Evolutionary conservation across 2,113 vertebrate species (phyloP).

Genomic region (Calyptommatus sinebrachiatus): DNA sequence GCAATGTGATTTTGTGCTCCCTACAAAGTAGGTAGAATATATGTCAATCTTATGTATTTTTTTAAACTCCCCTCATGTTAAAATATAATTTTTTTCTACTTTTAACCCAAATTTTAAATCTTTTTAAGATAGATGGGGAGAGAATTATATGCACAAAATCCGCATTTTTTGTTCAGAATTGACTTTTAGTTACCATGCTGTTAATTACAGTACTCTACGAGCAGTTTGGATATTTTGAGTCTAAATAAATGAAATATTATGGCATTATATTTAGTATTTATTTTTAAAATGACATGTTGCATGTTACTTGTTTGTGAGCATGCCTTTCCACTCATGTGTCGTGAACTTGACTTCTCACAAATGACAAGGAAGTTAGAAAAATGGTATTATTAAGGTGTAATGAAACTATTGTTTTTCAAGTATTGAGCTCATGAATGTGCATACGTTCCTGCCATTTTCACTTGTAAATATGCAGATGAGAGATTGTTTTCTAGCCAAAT

Average conservation of each 20-base stretch:
- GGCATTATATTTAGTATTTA: neutral
- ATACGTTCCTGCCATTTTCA: too few species aligned
- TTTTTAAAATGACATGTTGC: neutral
- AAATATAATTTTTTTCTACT: neutral
- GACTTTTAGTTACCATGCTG: too few species aligned
- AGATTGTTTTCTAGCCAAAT: neutral
- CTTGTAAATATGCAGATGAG: too few species aligned
- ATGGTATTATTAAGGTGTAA: too few species aligned
- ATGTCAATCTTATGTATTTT: neutral
- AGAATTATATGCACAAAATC: neutral
- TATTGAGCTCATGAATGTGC: too few species aligned
- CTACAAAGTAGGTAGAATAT: slow-evolving; percentile 66
- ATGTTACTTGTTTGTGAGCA: neutral
- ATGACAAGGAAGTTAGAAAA: too few species aligned
- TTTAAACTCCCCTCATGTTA: too few species aligned
- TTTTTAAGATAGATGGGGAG: neutral
- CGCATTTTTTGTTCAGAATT: neutral
- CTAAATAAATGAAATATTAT: neutral
- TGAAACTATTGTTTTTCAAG: too few species aligned
- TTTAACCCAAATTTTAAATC: neutral
- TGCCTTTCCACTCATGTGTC: too few species aligned
- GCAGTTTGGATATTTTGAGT: neutral
- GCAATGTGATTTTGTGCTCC: slow-evolving; percentile 73
- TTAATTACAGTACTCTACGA: too few species aligned
- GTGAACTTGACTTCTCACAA: too few species aligned